Evolutionary conservation across 2,797 vertebrate species (phyloP).

Genomic region (Acipenser ruthenus): DNA sequence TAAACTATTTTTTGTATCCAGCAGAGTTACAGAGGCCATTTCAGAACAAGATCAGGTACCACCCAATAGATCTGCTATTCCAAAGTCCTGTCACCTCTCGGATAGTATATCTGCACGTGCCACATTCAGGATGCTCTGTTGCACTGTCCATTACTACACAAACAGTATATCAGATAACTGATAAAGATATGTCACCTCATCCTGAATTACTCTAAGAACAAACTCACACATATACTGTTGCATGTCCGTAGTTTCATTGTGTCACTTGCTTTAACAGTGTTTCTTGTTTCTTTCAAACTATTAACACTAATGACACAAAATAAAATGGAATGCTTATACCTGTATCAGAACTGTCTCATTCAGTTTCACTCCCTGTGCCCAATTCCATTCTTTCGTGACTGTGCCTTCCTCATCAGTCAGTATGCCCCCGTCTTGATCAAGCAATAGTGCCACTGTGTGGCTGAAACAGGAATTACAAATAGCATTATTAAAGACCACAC

Average conservation of each 20-base stretch:
- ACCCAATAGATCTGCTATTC: neutral
- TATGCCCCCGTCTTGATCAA: conserved; percentile 55
- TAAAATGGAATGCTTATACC: conserved; percentile 27
- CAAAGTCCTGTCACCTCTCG: neutral
- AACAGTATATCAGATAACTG: conserved; percentile 16
- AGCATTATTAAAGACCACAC: too few relatives aligned
- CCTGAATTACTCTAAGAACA: neutral
- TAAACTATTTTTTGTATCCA: too few relatives aligned
- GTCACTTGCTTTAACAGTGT: too few relatives aligned
- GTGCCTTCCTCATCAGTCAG: conserved; percentile 44
- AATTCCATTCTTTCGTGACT: conserved; percentile 51
- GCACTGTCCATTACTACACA: conserved; percentile 10
- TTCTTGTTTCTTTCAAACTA: too few relatives aligned
- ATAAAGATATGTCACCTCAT: conserved; percentile 3
- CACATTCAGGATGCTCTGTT: conserved; percentile 6
- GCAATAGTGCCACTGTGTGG: conserved; percentile 39
- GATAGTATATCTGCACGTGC: neutral
- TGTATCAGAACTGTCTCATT: conserved; percentile 40
- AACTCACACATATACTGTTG: too few relatives aligned
- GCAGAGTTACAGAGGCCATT: neutral
- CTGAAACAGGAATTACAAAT: conserved; percentile 30
- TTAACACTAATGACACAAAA: too few relatives aligned
- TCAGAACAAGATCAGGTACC: neutral
- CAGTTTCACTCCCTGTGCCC: conserved; percentile 38
- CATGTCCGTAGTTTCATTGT: too few relatives aligned